Evolutionary conservation across 2,113 vertebrate genomes (phyloP), one percentile per base, ranked within the genome.

Genomic region (Lycocorax pyrrhopterus): DNA sequence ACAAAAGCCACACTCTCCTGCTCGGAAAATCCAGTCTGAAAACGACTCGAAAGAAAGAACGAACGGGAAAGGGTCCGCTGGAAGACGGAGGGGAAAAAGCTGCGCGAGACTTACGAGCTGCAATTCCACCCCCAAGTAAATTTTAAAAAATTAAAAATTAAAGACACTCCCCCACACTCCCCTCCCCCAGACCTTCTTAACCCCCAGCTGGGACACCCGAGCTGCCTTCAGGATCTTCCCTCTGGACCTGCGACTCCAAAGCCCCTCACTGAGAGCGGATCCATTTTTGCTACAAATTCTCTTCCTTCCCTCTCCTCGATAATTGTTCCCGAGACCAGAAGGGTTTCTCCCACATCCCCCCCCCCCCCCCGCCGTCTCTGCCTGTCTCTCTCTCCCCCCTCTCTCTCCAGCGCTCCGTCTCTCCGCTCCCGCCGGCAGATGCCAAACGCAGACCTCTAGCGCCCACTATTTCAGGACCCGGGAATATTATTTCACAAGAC

Each of bases 241-340:
- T 94, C 86, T 39, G 89, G 93, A 90, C 87, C 86, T 78, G 94
- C 79, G 89, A 71, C 67, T 92, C 89, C 93, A 80, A 79, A 93
- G 85, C 91, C 94, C 86, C 95, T 71, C 63, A 73, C 92, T 92
- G 94, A 72, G 97, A 96, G 93, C 94, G 96, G 94, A 92, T 97
- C 95, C 95, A 95, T 84, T 96, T 97, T 97, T 97, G 92, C 96
- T 94, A 94, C 95, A 96, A 93, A 96, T 98, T 91, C 97, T 94
- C 91, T 94, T 96, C 96, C 92, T 96, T 97, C 96, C 89, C 82
- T 97, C 96, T 96, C 89, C 78, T 94, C 67, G 82, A 67, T 90
- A 93, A 96, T 94, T 95, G 90, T 98, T 96, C 96, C 95, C 89
- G 87, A 87, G 86, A 58, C 81, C 37, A 60, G 79, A 74, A 94